A percentile compares a stretch with the other conserved stretches of the same genome.
Evolutionary conservation across 2,113 vertebrate genomes (phyloP).

Genomic region (Nicator chloris): DNA sequence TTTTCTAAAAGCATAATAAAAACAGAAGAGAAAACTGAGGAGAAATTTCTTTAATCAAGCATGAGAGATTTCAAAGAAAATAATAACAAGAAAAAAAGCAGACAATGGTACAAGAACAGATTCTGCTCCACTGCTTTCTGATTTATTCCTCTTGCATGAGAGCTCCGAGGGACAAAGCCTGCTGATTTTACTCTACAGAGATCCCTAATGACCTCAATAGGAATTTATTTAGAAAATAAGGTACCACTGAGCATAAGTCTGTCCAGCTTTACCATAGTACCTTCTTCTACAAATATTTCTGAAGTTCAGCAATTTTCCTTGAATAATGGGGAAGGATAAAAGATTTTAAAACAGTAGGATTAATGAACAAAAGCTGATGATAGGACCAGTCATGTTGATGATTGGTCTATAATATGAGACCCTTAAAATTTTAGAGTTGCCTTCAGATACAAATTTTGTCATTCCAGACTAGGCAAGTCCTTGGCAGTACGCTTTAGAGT

Average conservation of each 20-base stretch:
- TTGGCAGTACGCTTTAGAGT: not conserved
- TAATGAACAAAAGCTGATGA: not conserved
- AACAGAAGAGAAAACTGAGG: conserved; percentile 20
- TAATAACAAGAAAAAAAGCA: not conserved
- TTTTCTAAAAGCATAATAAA: conserved; percentile 41
- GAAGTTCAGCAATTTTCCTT: not conserved
- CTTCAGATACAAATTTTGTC: not conserved
- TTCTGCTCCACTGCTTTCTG: conserved; percentile 1
- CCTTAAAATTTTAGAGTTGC: not conserved
- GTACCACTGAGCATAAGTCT: not conserved
- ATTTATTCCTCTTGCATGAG: not conserved
- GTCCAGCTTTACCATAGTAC: not conserved
- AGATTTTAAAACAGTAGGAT: not conserved
- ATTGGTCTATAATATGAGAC: not conserved
- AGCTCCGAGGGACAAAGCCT: not conserved
- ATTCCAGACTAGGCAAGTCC: not conserved
- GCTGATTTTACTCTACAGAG: not conserved
- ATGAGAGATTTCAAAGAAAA: conserved; percentile 20
- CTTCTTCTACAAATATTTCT: not conserved
- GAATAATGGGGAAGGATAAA: not conserved
- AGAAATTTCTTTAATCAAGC: conserved; percentile 49
- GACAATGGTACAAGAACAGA: not conserved
- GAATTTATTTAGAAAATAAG: conserved; percentile 6
- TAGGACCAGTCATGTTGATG: not conserved
- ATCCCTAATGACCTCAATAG: not conserved